These are phyloP conservation scores for Butorides virescens DNA, from an alignment of 2,113 vertebrate species.

Conservation along the genomic window DNA sequence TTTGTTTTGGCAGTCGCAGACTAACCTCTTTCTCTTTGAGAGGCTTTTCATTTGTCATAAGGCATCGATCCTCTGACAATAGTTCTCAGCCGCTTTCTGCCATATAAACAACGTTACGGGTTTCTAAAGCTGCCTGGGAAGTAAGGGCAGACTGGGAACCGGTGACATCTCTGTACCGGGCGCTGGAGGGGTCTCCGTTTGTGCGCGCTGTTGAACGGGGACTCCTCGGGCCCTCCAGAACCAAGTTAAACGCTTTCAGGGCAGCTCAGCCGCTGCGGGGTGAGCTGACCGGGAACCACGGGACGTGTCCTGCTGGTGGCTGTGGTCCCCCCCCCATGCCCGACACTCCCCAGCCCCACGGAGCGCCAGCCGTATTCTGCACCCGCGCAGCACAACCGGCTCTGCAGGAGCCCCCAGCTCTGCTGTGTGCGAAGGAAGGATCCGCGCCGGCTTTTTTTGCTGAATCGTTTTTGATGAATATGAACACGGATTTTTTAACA, in stretches of 20 bases:
- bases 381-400: neutral
- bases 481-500: neutral
- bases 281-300: fast-evolving
- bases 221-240: neutral
- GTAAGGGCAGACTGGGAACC: fast-evolving
- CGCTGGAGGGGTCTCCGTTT: fast-evolving
- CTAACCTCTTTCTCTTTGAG: neutral
- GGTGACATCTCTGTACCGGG: neutral
- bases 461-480: neutral
- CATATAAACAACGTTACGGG: fast-evolving
- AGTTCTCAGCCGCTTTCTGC: neutral
- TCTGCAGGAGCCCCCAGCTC: neutral
- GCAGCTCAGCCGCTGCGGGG: neutral
- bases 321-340: neutral
- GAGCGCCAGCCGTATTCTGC: fast-evolving
- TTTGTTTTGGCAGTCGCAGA: neutral
- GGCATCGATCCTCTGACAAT: neutral
- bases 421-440: neutral
- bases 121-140: neutral
- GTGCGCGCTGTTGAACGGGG: neutral
- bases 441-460: fast-evolving
- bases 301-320: neutral
- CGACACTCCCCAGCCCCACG: fast-evolving
- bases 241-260: fast-evolving
- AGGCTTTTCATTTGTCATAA: neutral